Percentiles rank a stretch among this genome's conserved stretches.
phyloP scores from a whole-genome alignment of 2,797 vertebrate genomes.

The Pseudomugil tenellus region DNA sequence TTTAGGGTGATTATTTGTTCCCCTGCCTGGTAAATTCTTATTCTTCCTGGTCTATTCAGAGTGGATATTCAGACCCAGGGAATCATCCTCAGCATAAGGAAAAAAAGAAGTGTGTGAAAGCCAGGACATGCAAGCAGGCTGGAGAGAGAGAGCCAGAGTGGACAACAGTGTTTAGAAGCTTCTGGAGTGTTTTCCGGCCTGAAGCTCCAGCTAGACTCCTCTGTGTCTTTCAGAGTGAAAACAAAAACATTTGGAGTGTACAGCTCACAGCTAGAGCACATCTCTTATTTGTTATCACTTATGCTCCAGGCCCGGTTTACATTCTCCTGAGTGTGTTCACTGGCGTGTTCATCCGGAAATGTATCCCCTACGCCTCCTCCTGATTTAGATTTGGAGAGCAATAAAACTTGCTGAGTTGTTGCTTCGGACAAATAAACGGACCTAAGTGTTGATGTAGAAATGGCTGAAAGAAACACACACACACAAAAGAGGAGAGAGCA shows the following conservation, averaged over 20 bases:
- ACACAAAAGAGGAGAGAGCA: conserved; percentile 44
- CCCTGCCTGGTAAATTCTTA: not conserved
- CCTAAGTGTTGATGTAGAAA: conserved; percentile 94
- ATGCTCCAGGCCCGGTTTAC: conserved; percentile 77
- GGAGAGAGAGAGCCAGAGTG: conserved; percentile 55
- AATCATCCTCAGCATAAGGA: conserved; percentile 5
- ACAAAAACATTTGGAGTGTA: conserved; percentile 77
- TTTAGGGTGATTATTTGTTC: conserved; percentile 6
- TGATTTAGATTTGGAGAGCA: conserved; percentile 79
- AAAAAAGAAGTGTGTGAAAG: conserved; percentile 37
- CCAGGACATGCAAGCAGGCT: conserved; percentile 44
- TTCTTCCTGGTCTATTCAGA: conserved; percentile 13
- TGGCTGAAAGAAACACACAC: conserved; percentile 82
- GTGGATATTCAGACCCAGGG: conserved; percentile 35
- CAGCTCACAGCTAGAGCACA: conserved; percentile 64
- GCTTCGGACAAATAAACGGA: conserved; percentile 92
- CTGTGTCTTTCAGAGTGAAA: conserved; percentile 70
- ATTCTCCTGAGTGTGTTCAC: conserved; percentile 77
- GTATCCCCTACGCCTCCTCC: conserved; percentile 57
- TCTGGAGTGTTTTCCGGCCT: conserved; percentile 79
- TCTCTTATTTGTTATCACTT: conserved; percentile 82
- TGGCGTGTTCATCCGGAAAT: conserved; percentile 77
- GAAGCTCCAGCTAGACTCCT: conserved; percentile 68
- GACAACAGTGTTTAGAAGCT: conserved; percentile 66
- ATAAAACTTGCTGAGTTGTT: conserved; percentile 91